Percentiles rank a stretch among this genome's conserved stretches.
phyloP scores from a whole-genome alignment of 1,140 invertebrate genomes.

The Drosophila parvula region DNA sequence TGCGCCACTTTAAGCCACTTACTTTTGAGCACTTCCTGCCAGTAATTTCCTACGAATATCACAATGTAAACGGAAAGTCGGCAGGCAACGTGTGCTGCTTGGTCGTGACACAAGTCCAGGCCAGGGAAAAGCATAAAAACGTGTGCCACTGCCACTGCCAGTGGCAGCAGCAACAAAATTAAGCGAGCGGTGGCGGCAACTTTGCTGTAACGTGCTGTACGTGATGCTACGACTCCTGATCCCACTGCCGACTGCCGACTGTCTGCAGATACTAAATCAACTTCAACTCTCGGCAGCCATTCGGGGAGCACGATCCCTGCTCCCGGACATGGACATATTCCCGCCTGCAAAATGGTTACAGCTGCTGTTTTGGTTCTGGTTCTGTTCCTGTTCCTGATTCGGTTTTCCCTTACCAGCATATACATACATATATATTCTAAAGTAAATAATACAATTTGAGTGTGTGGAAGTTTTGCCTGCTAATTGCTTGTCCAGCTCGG shows the following conservation, averaged over 20 bases:
- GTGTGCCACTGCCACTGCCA: conserved; percentile 62
- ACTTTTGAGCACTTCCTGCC: conserved; percentile 19
- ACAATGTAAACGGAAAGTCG: conserved; percentile 41
- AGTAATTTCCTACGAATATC: conserved; percentile 36
- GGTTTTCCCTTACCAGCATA: too few relatives aligned
- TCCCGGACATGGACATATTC: conserved; percentile 8
- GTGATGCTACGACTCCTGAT: conserved; percentile 46
- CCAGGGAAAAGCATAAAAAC: conserved; percentile 52
- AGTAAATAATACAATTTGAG: conserved; percentile 17
- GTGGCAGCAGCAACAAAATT: conserved; percentile 56
- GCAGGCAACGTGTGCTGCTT: conserved; percentile 38
- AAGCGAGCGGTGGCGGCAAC: conserved; percentile 62
- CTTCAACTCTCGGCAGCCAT: conserved; percentile 52
- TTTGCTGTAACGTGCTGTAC: conserved; percentile 73
- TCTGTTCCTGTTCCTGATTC: too few relatives aligned
- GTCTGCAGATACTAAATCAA: conserved; percentile 82
- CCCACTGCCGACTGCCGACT: conserved; percentile 57
- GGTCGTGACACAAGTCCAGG: conserved; percentile 33
- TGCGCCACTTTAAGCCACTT: conserved; percentile 7
- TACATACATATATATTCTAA: neutral
- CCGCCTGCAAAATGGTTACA: conserved; percentile 4
- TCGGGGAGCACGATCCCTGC: conserved; percentile 49
- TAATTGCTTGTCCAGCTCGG: conserved; percentile 17
- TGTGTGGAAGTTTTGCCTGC: neutral
- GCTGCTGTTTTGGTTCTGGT: neutral